phyloP scores from a whole-genome alignment of 2,113 vertebrate genomes.

The Notothenia rossii region DNA sequence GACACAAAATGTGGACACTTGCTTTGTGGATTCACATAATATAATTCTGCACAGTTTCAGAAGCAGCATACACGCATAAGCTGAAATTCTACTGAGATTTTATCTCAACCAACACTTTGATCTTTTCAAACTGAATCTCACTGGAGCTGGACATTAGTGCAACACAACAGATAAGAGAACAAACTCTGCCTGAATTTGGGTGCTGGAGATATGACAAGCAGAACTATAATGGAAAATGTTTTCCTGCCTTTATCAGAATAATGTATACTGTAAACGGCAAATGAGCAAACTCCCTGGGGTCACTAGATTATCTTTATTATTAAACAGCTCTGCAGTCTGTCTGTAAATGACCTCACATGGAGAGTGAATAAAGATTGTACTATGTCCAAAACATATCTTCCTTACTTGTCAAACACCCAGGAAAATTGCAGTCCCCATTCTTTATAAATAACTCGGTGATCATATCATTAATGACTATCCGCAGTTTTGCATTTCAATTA shows the following conservation, averaged over 20 bases:
- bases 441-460: neutral
- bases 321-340: neutral
- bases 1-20: slow-evolving; percentile 18
- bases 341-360: neutral
- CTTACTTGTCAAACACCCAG: neutral
- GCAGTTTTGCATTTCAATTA: neutral
- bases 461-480: neutral
- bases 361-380: neutral
- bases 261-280: neutral
- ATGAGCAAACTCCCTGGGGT: neutral
- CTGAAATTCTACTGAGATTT: slow-evolving; percentile 34
- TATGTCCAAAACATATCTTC: neutral
- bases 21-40: slow-evolving; percentile 61
- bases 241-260: neutral
- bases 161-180: slow-evolving; percentile 33
- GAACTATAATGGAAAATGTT: neutral
- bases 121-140: slow-evolving; percentile 30
- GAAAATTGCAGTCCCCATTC: neutral
- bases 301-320: neutral
- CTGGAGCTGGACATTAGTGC: slow-evolving; percentile 25
- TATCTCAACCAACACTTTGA: slow-evolving; percentile 42
- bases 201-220: slow-evolving; percentile 6
- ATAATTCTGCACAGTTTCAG: slow-evolving; percentile 40
- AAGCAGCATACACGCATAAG: neutral
- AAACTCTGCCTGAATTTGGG: slow-evolving; percentile 7